Conservation (phyloP, 2,888 invertebrate genomes). For the Pteria penguin region DNA sequence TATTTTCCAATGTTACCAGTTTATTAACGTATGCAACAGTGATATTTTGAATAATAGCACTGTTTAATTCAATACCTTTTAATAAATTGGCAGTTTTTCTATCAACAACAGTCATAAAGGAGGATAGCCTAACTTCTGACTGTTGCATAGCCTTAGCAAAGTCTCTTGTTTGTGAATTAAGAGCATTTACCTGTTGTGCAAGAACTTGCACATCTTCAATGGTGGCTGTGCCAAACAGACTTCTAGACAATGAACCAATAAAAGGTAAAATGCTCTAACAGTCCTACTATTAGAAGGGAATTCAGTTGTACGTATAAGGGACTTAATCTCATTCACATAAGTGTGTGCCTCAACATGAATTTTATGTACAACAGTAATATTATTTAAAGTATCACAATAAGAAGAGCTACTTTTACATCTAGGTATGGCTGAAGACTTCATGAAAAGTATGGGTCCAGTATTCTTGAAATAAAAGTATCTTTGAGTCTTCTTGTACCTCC, state of each 20-base stretch:
- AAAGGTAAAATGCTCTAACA: slow-evolving; percentile 24
- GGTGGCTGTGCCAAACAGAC: slow-evolving; percentile 34
- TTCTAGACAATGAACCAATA: slow-evolving; percentile 17
- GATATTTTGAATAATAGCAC: not conserved
- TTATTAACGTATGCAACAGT: not conserved
- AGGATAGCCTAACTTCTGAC: slow-evolving; percentile 25
- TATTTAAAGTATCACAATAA: no score
- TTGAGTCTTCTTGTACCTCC: no score
- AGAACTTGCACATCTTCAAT: slow-evolving; percentile 26
- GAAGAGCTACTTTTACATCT: no score
- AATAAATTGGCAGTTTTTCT: slow-evolving; percentile 24
- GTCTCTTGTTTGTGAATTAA: slow-evolving; percentile 15
- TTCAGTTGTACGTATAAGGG: no score
- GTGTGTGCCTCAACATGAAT: no score
- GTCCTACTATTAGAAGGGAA: no score
- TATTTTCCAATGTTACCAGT: not conserved
- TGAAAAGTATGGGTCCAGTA: no score
- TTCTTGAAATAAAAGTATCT: no score
- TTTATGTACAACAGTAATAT: no score
- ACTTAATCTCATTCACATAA: no score
- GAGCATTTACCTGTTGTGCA: slow-evolving; percentile 31
- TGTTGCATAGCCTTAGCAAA: slow-evolving; percentile 13
- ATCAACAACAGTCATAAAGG: slow-evolving; percentile 27
- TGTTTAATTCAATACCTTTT: slow-evolving; percentile 20
- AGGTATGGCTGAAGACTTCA: no score